phyloP scores from a whole-genome alignment of 2,888 invertebrate genomes.

The Belgica antarctica region DNA sequence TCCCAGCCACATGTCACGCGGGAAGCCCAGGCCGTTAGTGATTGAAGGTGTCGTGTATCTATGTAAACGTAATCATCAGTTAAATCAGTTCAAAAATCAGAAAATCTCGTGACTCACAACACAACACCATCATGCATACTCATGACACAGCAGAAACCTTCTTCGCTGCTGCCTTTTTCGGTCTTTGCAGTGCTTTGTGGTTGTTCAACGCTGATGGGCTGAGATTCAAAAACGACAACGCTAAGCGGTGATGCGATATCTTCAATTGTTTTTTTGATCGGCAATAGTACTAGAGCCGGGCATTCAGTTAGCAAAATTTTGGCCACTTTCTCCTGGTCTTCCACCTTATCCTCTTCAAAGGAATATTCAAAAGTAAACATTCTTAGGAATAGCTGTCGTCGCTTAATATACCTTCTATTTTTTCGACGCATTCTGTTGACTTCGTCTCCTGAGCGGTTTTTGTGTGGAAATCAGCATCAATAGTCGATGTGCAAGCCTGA shows the following conservation, averaged over 20 bases:
- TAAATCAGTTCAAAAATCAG: not conserved
- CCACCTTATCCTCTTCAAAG: slow-evolving; percentile 18
- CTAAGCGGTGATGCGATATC: too few species aligned
- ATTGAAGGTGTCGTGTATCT: slow-evolving; percentile 68
- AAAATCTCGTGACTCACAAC: slow-evolving; percentile 54
- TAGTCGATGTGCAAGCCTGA: slow-evolving; percentile 36
- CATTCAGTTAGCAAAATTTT: not conserved
- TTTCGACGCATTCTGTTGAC: slow-evolving; percentile 49
- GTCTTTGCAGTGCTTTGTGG: slow-evolving; percentile 25
- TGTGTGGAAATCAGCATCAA: slow-evolving; percentile 48
- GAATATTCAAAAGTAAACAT: slow-evolving; percentile 35
- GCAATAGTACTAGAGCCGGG: too few species aligned
- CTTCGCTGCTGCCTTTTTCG: slow-evolving; percentile 55
- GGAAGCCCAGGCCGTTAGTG: slow-evolving; percentile 70
- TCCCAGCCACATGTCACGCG: slow-evolving; percentile 77
- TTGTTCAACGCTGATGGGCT: not conserved
- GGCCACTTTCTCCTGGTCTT: not conserved
- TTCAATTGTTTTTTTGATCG: too few species aligned
- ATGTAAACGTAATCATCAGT: not conserved
- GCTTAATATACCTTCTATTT: slow-evolving; percentile 47
- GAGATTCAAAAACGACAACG: too few species aligned
- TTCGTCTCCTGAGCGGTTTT: slow-evolving; percentile 48
- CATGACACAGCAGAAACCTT: slow-evolving; percentile 74
- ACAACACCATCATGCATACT: slow-evolving; percentile 82
- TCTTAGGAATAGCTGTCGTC: not conserved